A percentile compares a stretch with the other conserved stretches of the same genome.
Conservation (phyloP, 2,797 vertebrate genomes). For the Lagocephalus sceleratus region DNA sequence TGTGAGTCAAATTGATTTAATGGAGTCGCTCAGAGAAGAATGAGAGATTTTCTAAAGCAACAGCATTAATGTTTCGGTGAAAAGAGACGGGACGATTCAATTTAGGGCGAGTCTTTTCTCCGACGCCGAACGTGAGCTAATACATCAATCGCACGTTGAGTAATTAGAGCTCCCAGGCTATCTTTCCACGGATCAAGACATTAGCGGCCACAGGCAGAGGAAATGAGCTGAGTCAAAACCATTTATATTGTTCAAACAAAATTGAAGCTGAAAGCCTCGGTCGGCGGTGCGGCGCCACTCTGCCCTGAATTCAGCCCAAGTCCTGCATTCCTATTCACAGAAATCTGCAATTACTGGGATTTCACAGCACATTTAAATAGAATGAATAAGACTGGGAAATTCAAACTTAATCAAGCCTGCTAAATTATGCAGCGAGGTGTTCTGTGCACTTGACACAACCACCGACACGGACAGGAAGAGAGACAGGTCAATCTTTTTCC, state of each 20-base stretch:
- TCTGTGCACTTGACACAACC: slow-evolving; percentile 59
- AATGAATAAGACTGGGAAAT: slow-evolving; percentile 67
- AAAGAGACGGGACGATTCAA: slow-evolving; percentile 56
- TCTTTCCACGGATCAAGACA: slow-evolving; percentile 68
- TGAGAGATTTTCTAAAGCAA: slow-evolving; percentile 39
- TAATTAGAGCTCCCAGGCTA: slow-evolving; percentile 67
- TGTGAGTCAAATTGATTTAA: slow-evolving; percentile 45
- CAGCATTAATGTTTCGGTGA: slow-evolving; percentile 57
- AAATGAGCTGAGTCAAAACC: slow-evolving; percentile 68
- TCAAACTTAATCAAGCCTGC: slow-evolving; percentile 78
- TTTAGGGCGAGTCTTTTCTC: slow-evolving; percentile 52
- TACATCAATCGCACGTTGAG: slow-evolving; percentile 60
- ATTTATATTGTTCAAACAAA: slow-evolving; percentile 73
- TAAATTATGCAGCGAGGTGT: slow-evolving; percentile 72
- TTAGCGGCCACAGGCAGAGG: slow-evolving; percentile 61
- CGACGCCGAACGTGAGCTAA: slow-evolving; percentile 54
- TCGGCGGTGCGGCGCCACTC: slow-evolving; percentile 28
- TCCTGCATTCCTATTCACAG: slow-evolving; percentile 43
- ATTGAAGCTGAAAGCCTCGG: slow-evolving; percentile 63
- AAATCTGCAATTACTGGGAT: slow-evolving; percentile 35
- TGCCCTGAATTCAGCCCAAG: slow-evolving; percentile 42
- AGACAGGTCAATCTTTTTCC: slow-evolving; percentile 51
- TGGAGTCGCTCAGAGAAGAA: slow-evolving; percentile 48
- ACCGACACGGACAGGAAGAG: slow-evolving; percentile 37
- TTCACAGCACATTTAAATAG: slow-evolving; percentile 56